phyloP scores from a whole-genome alignment of 2,888 invertebrate genomes.

The Dryobota labecula region DNA sequence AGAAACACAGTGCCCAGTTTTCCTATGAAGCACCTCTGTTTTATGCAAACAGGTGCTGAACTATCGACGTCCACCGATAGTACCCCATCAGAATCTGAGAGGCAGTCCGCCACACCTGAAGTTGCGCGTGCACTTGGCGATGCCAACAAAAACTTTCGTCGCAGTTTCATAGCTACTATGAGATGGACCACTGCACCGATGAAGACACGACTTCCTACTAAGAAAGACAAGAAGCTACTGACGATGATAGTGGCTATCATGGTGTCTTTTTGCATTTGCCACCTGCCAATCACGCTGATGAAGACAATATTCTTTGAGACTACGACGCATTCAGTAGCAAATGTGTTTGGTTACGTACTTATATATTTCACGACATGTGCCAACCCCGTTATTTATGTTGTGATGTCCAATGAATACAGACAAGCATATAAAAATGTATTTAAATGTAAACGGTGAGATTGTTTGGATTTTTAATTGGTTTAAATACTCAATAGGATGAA shows the following conservation, averaged over 20 bases:
- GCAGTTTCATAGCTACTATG: constrained; percentile 79
- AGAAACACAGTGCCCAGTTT: constrained; percentile 56
- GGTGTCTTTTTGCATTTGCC: constrained; percentile 96
- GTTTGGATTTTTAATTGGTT: constrained; percentile 2
- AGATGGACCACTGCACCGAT: constrained; percentile 77
- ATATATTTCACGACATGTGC: constrained; percentile 96
- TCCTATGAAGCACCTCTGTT: constrained; percentile 61
- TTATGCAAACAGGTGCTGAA: constrained; percentile 73
- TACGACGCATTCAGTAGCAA: constrained; percentile 91
- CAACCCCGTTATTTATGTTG: constrained; percentile 97
- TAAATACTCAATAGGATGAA: constrained; percentile 47
- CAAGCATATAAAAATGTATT: constrained; percentile 96
- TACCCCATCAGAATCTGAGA: constrained; percentile 77
- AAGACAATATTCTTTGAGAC: constrained; percentile 93
- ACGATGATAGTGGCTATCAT: constrained; percentile 98
- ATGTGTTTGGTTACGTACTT: constrained; percentile 95
- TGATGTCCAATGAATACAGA: constrained; percentile 97
- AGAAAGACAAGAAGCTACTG: constrained; percentile 93
- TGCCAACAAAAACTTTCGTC: constrained; percentile 72
- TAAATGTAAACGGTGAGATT: constrained; percentile 85
- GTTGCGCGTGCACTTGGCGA: constrained; percentile 68
- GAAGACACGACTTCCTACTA: constrained; percentile 92
- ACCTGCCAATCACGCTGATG: constrained; percentile 96
- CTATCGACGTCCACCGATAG: constrained; percentile 73
- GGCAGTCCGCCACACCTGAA: constrained; percentile 73